phyloP scores from a whole-genome alignment of 2,797 vertebrate genomes.

The Dipus sagitta region DNA sequence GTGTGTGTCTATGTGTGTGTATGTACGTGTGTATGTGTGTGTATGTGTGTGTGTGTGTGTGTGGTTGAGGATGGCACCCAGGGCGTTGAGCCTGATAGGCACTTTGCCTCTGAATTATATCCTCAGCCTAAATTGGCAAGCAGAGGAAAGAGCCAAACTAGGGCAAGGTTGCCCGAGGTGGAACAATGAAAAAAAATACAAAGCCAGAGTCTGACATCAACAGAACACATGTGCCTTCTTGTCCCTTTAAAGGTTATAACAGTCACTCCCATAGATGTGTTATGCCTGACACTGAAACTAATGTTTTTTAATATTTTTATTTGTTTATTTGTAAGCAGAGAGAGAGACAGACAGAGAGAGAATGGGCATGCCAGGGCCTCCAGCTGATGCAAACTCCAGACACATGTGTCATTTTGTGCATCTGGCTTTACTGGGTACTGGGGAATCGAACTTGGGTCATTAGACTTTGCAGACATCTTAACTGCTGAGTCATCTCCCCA shows the following conservation, averaged over 20 bases:
- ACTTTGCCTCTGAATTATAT: not conserved
- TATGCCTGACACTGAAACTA: conserved; percentile 10
- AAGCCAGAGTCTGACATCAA: not conserved
- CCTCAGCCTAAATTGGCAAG: not conserved
- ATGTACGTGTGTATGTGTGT: not conserved
- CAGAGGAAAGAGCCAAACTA: not conserved
- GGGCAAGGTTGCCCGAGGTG: not conserved
- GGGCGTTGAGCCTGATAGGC: not conserved
- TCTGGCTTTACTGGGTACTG: too few species aligned
- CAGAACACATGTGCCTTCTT: not conserved
- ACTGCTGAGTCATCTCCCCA: too few species aligned
- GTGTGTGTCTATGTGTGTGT: not conserved
- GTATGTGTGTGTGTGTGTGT: not conserved
- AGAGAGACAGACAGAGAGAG: too few species aligned
- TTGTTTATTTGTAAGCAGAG: too few species aligned
- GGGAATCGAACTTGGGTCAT: too few species aligned
- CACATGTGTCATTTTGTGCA: too few species aligned
- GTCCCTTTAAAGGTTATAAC: conserved; percentile 40
- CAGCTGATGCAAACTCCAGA: too few species aligned
- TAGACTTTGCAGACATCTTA: too few species aligned
- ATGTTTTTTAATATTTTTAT: not conserved
- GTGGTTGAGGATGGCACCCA: not conserved
- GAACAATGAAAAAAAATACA: not conserved
- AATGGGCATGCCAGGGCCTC: too few species aligned
- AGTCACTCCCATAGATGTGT: not conserved